Percentiles rank a stretch among this genome's conserved stretches.
Evolutionary conservation across 2,888 invertebrate genomes (phyloP).

Genomic region (Stenodema calcarata): DNA sequence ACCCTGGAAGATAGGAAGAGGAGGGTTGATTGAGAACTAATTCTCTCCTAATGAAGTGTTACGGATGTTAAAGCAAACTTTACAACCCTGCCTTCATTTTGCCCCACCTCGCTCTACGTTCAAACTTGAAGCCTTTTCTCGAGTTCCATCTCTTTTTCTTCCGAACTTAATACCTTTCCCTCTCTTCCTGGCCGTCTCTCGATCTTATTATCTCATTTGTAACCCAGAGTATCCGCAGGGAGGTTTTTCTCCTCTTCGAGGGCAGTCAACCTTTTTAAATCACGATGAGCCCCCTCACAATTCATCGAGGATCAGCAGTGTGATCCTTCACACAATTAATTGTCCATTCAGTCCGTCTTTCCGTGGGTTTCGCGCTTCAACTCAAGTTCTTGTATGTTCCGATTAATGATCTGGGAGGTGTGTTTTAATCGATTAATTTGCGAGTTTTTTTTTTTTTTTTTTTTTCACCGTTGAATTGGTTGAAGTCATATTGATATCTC

Average conservation of each 20-base stretch:
- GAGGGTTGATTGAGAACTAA: constrained; percentile 47
- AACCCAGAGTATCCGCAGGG: background rate
- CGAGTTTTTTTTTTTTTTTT: too few relatives aligned
- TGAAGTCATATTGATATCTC: too few relatives aligned
- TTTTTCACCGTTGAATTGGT: too few relatives aligned
- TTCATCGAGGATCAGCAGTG: background rate
- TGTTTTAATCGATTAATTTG: too few relatives aligned
- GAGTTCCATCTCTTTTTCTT: background rate
- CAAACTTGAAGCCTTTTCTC: background rate
- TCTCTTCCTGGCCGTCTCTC: background rate
- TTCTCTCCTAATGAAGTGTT: constrained; percentile 46
- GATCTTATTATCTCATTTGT: constrained; percentile 34
- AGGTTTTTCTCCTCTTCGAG: background rate
- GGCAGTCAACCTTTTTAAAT: constrained; percentile 10
- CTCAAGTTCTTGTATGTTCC: too few relatives aligned
- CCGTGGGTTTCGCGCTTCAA: too few relatives aligned
- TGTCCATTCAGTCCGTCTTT: background rate
- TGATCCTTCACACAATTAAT: constrained; percentile 2
- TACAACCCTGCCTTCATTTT: background rate
- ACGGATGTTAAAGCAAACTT: constrained; percentile 44
- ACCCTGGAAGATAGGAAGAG: background rate
- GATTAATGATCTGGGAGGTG: too few relatives aligned
- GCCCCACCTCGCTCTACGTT: background rate
- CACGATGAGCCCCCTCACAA: constrained; percentile 6
- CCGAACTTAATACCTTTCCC: background rate